Evolutionary conservation across 2,888 invertebrate genomes (phyloP), one percentile per base, ranked within the genome.

Genomic region (Drosophila nr. medialis): DNA sequence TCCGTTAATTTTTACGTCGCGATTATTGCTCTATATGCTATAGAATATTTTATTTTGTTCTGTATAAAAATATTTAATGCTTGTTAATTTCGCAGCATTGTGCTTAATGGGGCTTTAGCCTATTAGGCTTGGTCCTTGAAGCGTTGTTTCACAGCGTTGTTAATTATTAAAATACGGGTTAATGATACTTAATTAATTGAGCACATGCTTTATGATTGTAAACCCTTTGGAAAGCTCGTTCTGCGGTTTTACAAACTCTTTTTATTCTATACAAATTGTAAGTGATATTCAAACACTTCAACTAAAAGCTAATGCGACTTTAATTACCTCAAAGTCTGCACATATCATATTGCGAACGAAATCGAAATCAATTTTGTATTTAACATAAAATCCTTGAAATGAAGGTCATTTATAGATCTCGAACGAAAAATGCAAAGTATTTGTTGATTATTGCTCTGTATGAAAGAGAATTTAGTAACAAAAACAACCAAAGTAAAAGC

Each of bases 1-100:
- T 76, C 77, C 49, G 62, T 72, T 76, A 61, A 76, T 76, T 67
- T 67, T 30, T 24, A 38, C 40, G 59, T 71, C 32, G n/a, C 42
- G 54, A 54, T 27, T 42, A 30, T 51, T 53, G 18, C 32, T 29
- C 40, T 59, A 24, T 50, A 42, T 66, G 49, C 49, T 40, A 29
- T 56, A 53, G 56, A 66, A 63, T 64, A 70, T 64, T 62, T 64
- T 59, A 45, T 24, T 42, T 50, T 15, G 11, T 32, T 11, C 32
- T 42, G 10, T 13, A 11, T 38, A 48, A 3, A 53, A 62, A 78
- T 64, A 62, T 69, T 69, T 64, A 61, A 69, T 64, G 56, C 53
- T 27, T 68, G 18, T 36, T 45, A 50, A 50, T 36, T n/a, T 36
- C 18, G 18, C 48, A 24, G 50, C n/a, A 30, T 1, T 50, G 15